These are phyloP conservation scores for Clamator glandarius DNA, from an alignment of 2,797 vertebrate genomes.

Conservation along the genomic window DNA sequence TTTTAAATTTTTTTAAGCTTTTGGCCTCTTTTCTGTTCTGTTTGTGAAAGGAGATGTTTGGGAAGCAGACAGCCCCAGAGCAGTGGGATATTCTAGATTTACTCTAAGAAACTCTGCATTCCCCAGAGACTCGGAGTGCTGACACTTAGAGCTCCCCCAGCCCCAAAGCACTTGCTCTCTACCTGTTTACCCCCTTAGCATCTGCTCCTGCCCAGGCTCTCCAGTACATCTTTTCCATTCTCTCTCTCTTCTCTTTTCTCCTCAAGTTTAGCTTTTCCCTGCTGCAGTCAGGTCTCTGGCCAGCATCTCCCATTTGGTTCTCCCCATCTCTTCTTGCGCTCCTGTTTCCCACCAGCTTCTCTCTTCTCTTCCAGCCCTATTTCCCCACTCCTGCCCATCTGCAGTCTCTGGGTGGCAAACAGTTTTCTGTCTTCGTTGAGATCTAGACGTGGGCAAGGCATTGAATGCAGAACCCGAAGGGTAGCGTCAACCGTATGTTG, in stretches of 20 bases:
- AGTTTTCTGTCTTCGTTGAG: neutral
- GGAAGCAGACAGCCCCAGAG: constrained; percentile 3
- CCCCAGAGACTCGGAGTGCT: neutral
- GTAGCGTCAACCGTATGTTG: fast-evolving
- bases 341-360: fast-evolving
- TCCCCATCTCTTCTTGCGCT: neutral
- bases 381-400: neutral
- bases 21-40: constrained; percentile 48
- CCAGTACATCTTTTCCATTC: neutral
- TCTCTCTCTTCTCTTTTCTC: neutral
- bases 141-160: neutral
- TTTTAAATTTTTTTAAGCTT: neutral
- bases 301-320: neutral
- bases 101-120: neutral
- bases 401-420: neutral
- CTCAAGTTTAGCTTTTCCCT: neutral
- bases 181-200: neutral
- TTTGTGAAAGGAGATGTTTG: constrained; percentile 41
- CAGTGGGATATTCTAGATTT: neutral
- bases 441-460: neutral
- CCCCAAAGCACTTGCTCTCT: neutral
- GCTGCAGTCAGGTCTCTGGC: neutral
- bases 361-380: neutral
- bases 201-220: neutral
- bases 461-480: neutral